These are phyloP conservation scores for Metopia argyrocephala DNA, from an alignment of 2,888 invertebrate genomes.

Conservation along the genomic window DNA sequence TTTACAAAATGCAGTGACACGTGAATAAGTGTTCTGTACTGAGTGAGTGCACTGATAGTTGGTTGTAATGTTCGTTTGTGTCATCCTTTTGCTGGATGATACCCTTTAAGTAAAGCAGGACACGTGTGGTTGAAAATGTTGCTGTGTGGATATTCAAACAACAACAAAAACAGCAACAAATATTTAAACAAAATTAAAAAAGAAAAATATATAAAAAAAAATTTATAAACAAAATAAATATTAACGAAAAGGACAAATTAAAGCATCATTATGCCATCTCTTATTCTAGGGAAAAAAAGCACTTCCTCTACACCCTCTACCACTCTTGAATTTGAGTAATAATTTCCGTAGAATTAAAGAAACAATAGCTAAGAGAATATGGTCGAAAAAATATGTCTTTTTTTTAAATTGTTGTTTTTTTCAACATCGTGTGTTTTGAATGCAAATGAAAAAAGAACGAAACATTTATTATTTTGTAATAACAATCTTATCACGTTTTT, in stretches of 20 bases:
- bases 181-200: background rate
- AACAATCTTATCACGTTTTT: background rate
- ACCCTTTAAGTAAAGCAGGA: background rate
- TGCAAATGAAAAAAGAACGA: too few species aligned
- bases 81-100: background rate
- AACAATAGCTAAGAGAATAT: background rate
- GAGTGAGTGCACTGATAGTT: too few species aligned
- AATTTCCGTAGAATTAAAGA: too few species aligned
- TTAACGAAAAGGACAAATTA: slow-evolving; percentile 12
- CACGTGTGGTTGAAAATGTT: slow-evolving; percentile 28
- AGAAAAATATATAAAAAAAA: background rate
- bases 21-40: slow-evolving; percentile 42
- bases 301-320: too few species aligned
- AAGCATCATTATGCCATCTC: too few species aligned
- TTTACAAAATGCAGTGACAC: slow-evolving; percentile 37
- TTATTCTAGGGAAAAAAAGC: too few species aligned
- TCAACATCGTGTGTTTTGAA: too few species aligned
- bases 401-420: background rate
- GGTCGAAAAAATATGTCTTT: background rate
- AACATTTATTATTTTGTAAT: background rate
- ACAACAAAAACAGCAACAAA: background rate
- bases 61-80: background rate
- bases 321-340: too few species aligned
- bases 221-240: background rate
- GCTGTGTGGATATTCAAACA: background rate